Evolutionary conservation across 2,888 invertebrate genomes (phyloP), one percentile per base, ranked within the genome.

Genomic region (Dexiosoma caninum): DNA sequence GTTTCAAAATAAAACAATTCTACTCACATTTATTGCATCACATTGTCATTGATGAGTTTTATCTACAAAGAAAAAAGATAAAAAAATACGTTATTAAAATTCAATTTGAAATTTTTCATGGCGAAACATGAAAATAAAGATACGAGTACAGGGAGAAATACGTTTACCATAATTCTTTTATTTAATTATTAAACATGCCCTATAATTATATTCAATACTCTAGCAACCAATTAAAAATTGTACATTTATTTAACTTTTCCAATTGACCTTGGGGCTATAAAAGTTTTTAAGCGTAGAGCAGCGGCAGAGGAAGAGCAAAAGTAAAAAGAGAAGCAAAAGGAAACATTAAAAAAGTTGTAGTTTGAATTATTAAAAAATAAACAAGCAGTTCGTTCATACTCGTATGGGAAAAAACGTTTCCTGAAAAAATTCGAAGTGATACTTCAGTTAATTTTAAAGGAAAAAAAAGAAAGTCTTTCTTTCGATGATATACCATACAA

Each of bases 181-280:
- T 32, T 40, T 60, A 16, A 35, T 60, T 46, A 42, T 76, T 60
- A 67, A 55, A 76, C 30, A 35, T 60, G n/a, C 51, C 42, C 19
- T 35, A 42, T 44, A 69, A 66, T 53, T 27, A 55, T 76, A 76
- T 76, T 76, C 53, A 60, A 60, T 69, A 62, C 76, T 69, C 51
- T 53, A 67, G 67, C 69, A 69, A 60, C 69, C 69, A 76, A 76
- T 76, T 76, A 76, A 69, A 76, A 76, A 53, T 53, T 69, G 27
- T 69, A 23, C 53, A 69, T 23, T n/a, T n/a, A n/a, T n/a, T 60
- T 60, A 69, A 76, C 69, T 69, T 69, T 75, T 60, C 46, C 60
- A 60, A 76, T 60, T 76, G 51, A 60, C 42, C 60, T 60, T 59
- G 14, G 16, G 60, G 66, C 57, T 12, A 51, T 42, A 37, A 53